These are phyloP conservation scores for Brachyistius frenatus DNA, from an alignment of 2,113 vertebrate species.

Conservation along the genomic window DNA sequence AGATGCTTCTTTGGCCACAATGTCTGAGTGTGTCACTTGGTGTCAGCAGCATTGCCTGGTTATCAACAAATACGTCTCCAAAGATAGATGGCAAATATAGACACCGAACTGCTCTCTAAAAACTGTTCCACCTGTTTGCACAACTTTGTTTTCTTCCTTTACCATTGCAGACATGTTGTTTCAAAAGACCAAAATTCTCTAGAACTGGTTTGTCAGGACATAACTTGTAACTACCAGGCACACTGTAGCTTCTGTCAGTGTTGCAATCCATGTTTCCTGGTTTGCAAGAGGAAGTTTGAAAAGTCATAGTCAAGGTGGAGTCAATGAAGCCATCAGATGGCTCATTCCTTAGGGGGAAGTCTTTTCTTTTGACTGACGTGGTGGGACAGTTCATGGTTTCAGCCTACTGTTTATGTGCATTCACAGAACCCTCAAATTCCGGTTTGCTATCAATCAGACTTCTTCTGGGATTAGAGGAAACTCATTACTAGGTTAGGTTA, in stretches of 20 bases:
- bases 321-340: slow-evolving; percentile 19
- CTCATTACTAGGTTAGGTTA: neutral
- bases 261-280: slow-evolving; percentile 42
- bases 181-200: slow-evolving; percentile 32
- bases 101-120: neutral
- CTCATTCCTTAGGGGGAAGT: slow-evolving; percentile 39
- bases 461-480: neutral
- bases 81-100: neutral
- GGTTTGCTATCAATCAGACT: slow-evolving; percentile 1
- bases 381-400: slow-evolving; percentile 12
- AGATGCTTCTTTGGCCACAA: too few relatives aligned
- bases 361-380: slow-evolving; percentile 22
- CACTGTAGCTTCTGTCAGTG: slow-evolving; percentile 19
- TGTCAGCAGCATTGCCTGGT: neutral
- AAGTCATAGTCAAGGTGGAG: slow-evolving; percentile 21
- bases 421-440: slow-evolving; percentile 1
- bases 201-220: slow-evolving; percentile 61
- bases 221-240: slow-evolving; percentile 18
- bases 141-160: slow-evolving; percentile 18
- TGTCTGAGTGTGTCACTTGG: neutral
- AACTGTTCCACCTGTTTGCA: neutral
- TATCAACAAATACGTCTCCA: neutral
- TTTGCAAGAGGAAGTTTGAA: slow-evolving; percentile 51
- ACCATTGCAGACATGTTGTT: slow-evolving; percentile 12
- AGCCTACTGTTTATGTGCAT: neutral